Conservation (phyloP, 2,797 vertebrate genomes). For the Gadopsis bispinosus region DNA sequence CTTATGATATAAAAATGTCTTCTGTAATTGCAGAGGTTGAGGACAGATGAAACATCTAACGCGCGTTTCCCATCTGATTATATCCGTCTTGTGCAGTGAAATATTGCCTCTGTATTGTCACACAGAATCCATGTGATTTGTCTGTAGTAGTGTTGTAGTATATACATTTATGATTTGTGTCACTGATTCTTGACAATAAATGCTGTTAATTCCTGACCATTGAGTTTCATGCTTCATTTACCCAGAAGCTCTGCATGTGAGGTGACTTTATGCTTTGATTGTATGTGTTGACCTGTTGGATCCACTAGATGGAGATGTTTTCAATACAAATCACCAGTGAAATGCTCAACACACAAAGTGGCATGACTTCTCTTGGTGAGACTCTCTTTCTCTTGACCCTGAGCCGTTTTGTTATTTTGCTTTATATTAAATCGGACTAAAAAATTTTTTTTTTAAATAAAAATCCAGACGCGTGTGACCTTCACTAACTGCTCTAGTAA, state of each 20-base stretch:
- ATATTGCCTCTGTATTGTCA: not conserved
- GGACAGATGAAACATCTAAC: not conserved
- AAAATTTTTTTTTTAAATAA: not conserved
- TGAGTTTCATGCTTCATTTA: slow-evolving; percentile 25
- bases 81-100: not conserved
- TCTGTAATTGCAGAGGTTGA: not conserved
- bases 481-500: not conserved
- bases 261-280: not conserved
- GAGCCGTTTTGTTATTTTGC: not conserved
- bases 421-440: not conserved
- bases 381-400: not conserved
- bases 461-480: not conserved
- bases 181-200: slow-evolving; percentile 22
- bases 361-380: not conserved
- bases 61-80: not conserved
- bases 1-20: not conserved
- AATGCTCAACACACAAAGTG: not conserved
- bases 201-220: slow-evolving; percentile 1
- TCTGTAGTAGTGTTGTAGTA: no score
- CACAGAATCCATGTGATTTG: not conserved
- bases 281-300: not conserved
- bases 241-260: not conserved
- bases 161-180: not conserved
- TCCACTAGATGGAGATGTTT: slow-evolving; percentile 69
- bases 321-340: not conserved